These are phyloP conservation scores for Trissolcus basalis DNA, from an alignment of 1,140 invertebrate genomes.

Conservation along the genomic window DNA sequence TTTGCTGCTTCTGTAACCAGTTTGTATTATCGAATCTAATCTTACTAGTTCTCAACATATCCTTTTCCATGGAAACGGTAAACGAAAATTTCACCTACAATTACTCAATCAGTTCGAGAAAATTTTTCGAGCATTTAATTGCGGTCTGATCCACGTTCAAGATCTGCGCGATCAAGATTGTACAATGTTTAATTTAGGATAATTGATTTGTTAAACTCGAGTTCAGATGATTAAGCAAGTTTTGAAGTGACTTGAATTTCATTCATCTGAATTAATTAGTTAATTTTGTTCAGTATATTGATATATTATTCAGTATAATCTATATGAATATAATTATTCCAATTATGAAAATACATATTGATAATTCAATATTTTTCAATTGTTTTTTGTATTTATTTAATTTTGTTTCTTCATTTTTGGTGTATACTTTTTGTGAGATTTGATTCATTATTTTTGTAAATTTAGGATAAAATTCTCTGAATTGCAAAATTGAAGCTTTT, in stretches of 20 bases:
- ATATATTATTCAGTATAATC: too few species aligned
- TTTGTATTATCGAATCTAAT: background rate
- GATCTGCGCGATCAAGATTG: slow-evolving; percentile 32
- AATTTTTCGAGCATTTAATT: slow-evolving; percentile 21
- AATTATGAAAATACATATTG: too few species aligned
- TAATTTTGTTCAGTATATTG: too few species aligned
- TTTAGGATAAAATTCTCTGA: too few species aligned
- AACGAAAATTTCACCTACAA: slow-evolving; percentile 9
- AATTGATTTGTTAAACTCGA: slow-evolving; percentile 34
- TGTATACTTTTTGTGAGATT: too few species aligned
- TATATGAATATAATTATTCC: too few species aligned
- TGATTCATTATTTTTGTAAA: too few species aligned
- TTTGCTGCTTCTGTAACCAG: too few species aligned
- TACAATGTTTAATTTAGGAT: slow-evolving; percentile 39
- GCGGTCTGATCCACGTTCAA: slow-evolving; percentile 11
- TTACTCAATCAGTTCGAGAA: background rate
- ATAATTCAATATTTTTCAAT: too few species aligned
- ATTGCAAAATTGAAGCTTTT: background rate
- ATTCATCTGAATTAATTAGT: too few species aligned
- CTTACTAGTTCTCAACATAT: background rate
- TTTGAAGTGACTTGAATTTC: background rate
- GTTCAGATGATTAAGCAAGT: slow-evolving; percentile 22
- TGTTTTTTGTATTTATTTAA: too few species aligned
- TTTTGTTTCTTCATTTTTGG: too few species aligned
- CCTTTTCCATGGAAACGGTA: slow-evolving; percentile 11